phyloP scores from a whole-genome alignment of 2,888 invertebrate genomes.

The Cremastobaeus sp. region DNA sequence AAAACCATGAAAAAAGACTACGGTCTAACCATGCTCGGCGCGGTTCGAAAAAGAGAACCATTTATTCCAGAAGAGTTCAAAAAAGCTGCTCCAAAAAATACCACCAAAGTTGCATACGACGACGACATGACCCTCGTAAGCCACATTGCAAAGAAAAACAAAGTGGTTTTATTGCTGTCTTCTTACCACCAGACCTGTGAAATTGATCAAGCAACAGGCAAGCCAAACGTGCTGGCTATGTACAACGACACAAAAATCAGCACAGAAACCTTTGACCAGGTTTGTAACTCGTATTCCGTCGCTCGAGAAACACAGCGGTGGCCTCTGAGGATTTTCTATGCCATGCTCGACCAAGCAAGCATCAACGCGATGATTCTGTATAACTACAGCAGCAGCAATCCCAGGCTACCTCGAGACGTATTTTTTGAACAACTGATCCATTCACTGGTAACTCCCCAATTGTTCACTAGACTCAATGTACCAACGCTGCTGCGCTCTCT shows the following conservation, averaged over 20 bases:
- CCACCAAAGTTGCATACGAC: constrained; percentile 5
- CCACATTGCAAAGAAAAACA: constrained; percentile 60
- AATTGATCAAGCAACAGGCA: constrained; percentile 19
- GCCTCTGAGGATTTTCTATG: constrained; percentile 63
- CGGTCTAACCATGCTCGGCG: constrained; percentile 55
- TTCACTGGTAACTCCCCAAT: too few relatives aligned
- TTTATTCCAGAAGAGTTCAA: constrained; percentile 53
- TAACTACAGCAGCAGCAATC: neutral
- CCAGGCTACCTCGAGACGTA: too few relatives aligned
- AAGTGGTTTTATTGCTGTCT: constrained; percentile 22
- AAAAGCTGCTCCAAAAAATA: neutral
- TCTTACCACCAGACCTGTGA: constrained; percentile 1
- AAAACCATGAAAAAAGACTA: neutral
- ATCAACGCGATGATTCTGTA: constrained; percentile 60
- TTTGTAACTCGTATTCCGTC: constrained; percentile 59
- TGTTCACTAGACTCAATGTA: too few relatives aligned
- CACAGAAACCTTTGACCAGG: constrained; percentile 64
- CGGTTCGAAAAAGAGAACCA: constrained; percentile 57
- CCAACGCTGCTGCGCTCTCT: too few relatives aligned
- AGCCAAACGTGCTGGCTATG: constrained; percentile 59
- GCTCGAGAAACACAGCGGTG: constrained; percentile 59
- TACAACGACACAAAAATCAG: constrained; percentile 65
- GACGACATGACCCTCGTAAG: constrained; percentile 61
- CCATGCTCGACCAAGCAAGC: constrained; percentile 60
- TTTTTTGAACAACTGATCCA: too few relatives aligned